Base-by-base conservation (phyloP, 2,888 invertebrate species). In the Melitaea athalia region DNA sequence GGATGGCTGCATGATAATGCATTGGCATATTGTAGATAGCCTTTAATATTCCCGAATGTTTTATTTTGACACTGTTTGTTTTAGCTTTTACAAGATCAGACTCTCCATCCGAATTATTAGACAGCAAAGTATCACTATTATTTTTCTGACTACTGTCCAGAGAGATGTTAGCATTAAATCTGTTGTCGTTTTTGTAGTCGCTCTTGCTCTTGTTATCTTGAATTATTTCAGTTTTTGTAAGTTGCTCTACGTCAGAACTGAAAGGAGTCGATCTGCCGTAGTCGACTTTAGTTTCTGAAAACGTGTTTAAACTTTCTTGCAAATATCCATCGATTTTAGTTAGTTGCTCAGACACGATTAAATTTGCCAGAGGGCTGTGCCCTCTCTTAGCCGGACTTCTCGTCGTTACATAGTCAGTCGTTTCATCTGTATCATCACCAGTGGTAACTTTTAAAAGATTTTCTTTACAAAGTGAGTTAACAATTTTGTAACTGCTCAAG, bases 1-100 rank as follows among this genome's bases (percentile, higher is more conserved):
- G 75, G 78, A 93, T 88, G 73, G 88, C 87, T 77, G 93, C 92
- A 78, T 93, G 92, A 84, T 93, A 93, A 84, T 93, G 93, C 81
- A 90, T 85, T 73, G 93, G 93, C 89, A 93, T 87, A 76, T 89
- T 91, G 81, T 85, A 89, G 78, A 93, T 85, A 81, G 82, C 82
- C 74, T 82, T 82, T 71, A 89, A 77, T 73, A 92, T 80, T 81
- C 91, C 87, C 65, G 76, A 78, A 57, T 77, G 81, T 77, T 81
- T 85, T 70, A 79, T 81, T 76, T 79, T 80, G 80, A 84, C 85
- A 87, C 88, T 88, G 85, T 86, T 86, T 83, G 78, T 59, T 78
- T 82, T 84, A 55, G 78, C 77, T 74, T 75, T 81, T 59, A 73
- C 79, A 65, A 71, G 75, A 71, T 76, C 74, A 43, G 42, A 63